Conservation (phyloP, 1,140 invertebrate genomes). For the Rhyzopertha dominica region DNA sequence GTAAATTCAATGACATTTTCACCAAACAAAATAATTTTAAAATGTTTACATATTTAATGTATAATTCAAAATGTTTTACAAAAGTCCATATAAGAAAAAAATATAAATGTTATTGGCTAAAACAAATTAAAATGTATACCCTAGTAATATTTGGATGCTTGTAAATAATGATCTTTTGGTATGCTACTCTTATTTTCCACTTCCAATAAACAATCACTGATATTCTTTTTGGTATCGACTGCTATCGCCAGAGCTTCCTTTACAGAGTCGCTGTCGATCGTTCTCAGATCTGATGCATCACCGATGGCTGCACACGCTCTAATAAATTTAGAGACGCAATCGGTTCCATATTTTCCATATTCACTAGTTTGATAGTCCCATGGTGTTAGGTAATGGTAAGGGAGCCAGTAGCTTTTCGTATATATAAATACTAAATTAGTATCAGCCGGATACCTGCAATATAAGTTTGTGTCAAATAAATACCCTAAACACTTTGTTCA, state of each 20-base stretch:
- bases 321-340: slow-evolving; percentile 60
- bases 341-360: slow-evolving; percentile 65
- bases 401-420: slow-evolving; percentile 67
- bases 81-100: no score
- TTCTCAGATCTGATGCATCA: slow-evolving; percentile 56
- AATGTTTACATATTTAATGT: no score
- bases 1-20: no score
- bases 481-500: no score
- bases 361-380: slow-evolving; percentile 74
- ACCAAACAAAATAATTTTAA: no score
- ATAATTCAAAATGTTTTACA: no score
- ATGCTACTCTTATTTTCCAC: slow-evolving; percentile 41
- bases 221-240: slow-evolving; percentile 49
- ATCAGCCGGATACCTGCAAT: slow-evolving; percentile 60
- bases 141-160: slow-evolving; percentile 41
- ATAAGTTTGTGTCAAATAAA: no score
- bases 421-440: slow-evolving; percentile 68
- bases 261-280: slow-evolving; percentile 55
- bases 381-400: slow-evolving; percentile 72
- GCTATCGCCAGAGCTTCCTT: slow-evolving; percentile 55
- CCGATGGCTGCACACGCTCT: slow-evolving; percentile 62
- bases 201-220: slow-evolving; percentile 52
- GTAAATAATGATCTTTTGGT: slow-evolving; percentile 50
- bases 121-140: no score
- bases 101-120: no score